Evolutionary conservation across 2,888 invertebrate species (phyloP).

Genomic region (Patella ulyssiponensis): DNA sequence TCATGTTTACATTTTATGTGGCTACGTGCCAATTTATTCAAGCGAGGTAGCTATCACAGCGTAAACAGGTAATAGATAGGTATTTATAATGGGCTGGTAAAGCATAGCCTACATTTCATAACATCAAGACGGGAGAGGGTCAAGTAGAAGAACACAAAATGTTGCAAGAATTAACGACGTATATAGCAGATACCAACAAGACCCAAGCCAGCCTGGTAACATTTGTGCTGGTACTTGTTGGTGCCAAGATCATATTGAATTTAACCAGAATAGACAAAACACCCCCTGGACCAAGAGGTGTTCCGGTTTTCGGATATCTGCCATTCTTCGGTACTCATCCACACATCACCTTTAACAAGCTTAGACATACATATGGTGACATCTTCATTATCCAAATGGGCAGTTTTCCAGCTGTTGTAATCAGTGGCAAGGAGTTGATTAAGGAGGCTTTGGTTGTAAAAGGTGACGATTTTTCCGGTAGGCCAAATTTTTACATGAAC

Average conservation of each 20-base stretch:
- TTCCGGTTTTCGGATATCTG: constrained; percentile 46
- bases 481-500: too few species aligned
- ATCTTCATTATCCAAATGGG: constrained; percentile 44
- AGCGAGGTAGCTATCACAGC: too few species aligned
- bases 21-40: too few species aligned
- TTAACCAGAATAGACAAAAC: neutral
- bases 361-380: constrained; percentile 42
- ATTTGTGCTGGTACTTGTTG: neutral
- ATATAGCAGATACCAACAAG: too few species aligned
- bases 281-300: constrained; percentile 42
- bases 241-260: neutral
- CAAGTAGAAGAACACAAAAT: too few species aligned
- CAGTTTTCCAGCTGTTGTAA: constrained; percentile 40
- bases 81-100: too few species aligned
- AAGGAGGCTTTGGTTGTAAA: constrained; percentile 25
- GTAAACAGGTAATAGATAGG: too few species aligned
- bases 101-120: too few species aligned
- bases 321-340: constrained; percentile 40
- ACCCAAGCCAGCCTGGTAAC: neutral
- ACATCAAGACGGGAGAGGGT: too few species aligned
- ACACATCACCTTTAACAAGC: constrained; percentile 33
- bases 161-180: too few species aligned
- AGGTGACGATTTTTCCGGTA: too few species aligned
- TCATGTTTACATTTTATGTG: too few species aligned
- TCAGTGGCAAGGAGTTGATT: constrained; percentile 39